Conservation (phyloP, 2,113 vertebrate genomes). For the Isichthys henryi region DNA sequence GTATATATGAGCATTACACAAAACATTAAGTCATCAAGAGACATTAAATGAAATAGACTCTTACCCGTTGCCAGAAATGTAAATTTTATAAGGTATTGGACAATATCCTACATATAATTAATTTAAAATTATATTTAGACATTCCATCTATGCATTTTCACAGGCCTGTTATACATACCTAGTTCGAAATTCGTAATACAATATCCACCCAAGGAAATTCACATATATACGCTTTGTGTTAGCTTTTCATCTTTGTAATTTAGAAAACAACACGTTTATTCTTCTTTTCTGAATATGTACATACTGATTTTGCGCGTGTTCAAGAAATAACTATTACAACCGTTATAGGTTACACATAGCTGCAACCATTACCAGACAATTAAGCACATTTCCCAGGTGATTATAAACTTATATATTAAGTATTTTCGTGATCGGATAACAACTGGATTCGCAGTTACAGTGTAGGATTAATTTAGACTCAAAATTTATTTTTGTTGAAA, state of each 20-base stretch:
- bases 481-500: conserved; percentile 17
- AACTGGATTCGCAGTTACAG: neutral
- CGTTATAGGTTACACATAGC: neutral
- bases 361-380: neutral
- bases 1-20: neutral
- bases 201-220: neutral
- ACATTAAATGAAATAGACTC: neutral
- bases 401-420: conserved; percentile 5
- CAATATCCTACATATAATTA: neutral
- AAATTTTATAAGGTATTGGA: neutral
- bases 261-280: neutral
- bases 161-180: conserved; percentile 1
- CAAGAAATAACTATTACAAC: neutral
- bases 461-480: conserved; percentile 10
- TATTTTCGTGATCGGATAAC: neutral
- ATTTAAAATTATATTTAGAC: neutral
- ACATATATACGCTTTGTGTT: neutral
- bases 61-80: neutral
- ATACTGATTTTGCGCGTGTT: neutral
- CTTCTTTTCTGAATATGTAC: neutral
- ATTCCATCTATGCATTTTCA: neutral
- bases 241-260: neutral
- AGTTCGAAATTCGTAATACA: conserved; percentile 18
- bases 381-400: neutral
- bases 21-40: neutral